phyloP scores from a whole-genome alignment of 1,140 invertebrate genomes.

The Cyphomyrmex costatus region DNA sequence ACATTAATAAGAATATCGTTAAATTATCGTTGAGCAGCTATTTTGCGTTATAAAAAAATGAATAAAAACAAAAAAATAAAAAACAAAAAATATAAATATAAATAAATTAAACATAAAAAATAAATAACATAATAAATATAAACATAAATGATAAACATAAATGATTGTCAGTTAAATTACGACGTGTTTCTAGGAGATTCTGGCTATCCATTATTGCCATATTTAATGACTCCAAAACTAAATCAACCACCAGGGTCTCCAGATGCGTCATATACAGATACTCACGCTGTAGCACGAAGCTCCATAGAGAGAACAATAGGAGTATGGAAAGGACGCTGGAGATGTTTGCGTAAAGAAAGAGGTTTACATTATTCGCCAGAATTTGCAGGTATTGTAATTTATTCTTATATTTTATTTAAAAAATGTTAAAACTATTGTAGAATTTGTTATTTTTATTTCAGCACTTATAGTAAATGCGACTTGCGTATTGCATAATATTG shows the following conservation, averaged over 20 bases:
- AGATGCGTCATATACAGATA: not conserved
- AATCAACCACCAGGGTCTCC: not conserved
- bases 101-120: too few relatives aligned
- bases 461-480: conserved; percentile 10
- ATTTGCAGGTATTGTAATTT: conserved; percentile 18
- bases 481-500: conserved; percentile 24
- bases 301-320: not conserved
- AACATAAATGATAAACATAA: too few relatives aligned
- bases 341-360: conserved; percentile 14
- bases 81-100: too few relatives aligned
- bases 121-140: too few relatives aligned
- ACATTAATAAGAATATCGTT: too few relatives aligned
- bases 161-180: too few relatives aligned
- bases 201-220: too few relatives aligned
- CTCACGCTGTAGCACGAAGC: not conserved
- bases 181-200: not conserved
- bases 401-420: not conserved
- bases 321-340: conserved; percentile 5
- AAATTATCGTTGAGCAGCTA: too few relatives aligned
- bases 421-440: not conserved
- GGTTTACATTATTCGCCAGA: conserved; percentile 13
- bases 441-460: conserved; percentile 10
- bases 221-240: too few relatives aligned
- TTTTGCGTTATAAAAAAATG: too few relatives aligned
- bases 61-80: too few relatives aligned